phyloP scores from a whole-genome alignment of 2,888 invertebrate genomes.

The Eupithecia insigniata region DNA sequence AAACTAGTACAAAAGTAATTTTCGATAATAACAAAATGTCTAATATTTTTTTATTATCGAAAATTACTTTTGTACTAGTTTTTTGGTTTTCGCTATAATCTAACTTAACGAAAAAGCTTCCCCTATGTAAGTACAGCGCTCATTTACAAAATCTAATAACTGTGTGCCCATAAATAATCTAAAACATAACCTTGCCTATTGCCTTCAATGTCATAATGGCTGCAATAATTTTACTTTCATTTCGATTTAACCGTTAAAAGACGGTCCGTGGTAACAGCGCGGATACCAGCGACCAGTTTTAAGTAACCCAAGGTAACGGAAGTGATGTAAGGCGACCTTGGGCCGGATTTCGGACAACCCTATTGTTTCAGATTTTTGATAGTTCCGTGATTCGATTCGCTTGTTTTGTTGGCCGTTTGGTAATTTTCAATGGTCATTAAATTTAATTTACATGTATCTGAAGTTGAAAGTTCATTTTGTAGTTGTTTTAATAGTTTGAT shows the following conservation, averaged over 20 bases:
- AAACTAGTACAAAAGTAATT: neutral
- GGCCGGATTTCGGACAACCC: conserved; percentile 18
- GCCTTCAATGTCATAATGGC: conserved; percentile 5
- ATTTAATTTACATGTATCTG: neutral
- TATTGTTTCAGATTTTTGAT: conserved; percentile 15
- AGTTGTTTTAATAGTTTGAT: neutral
- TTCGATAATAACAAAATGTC: too few species aligned
- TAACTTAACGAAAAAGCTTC: neutral
- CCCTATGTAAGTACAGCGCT: neutral
- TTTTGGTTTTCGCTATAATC: neutral
- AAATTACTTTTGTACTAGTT: neutral
- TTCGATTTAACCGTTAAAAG: conserved; percentile 9
- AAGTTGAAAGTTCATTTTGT: neutral
- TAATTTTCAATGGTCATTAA: conserved; percentile 2
- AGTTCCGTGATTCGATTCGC: conserved; percentile 9
- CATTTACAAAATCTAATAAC: neutral
- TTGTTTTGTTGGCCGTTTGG: conserved; percentile 5
- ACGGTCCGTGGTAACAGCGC: conserved; percentile 18
- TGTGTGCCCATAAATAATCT: neutral
- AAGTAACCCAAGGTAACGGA: conserved; percentile 33
- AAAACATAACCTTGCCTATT: conserved; percentile 5
- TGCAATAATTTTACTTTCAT: conserved; percentile 14
- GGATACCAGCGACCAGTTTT: conserved; percentile 13
- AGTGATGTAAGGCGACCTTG: conserved; percentile 29
- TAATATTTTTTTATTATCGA: too few species aligned